A percentile compares a stretch with the other conserved stretches of the same genome.
phyloP scores from a whole-genome alignment of 2,113 vertebrate species.

The Chaetops frenatus region DNA sequence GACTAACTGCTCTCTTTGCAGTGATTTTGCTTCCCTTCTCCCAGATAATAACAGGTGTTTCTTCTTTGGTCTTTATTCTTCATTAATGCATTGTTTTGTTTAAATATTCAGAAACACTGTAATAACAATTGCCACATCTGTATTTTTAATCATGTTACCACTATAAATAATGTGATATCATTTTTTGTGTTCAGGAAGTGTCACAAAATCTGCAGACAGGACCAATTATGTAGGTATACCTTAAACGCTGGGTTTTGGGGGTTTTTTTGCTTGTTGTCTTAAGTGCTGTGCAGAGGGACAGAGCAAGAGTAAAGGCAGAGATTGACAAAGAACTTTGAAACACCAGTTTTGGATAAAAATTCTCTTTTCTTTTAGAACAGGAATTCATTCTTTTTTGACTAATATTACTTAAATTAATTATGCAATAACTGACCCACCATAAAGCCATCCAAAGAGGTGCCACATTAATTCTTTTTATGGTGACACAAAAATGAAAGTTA shows the following conservation, averaged over 20 bases:
- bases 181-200: neutral
- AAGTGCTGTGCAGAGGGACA: neutral
- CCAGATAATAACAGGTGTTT: neutral
- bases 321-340: neutral
- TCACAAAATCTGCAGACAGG: neutral
- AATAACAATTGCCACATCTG: neutral
- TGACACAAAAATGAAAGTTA: neutral
- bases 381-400: neutral
- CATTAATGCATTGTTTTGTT: neutral
- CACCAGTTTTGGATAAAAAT: neutral
- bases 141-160: neutral
- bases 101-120: neutral
- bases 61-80: neutral
- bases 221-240: neutral
- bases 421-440: neutral
- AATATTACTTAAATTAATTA: neutral
- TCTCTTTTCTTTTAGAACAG: neutral
- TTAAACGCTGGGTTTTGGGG: neutral
- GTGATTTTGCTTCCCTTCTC: neutral
- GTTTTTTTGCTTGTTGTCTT: too few species aligned
- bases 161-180: neutral
- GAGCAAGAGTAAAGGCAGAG: neutral
- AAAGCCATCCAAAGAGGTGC: neutral
- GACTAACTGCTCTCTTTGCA: neutral
- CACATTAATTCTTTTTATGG: neutral